phyloP scores from a whole-genome alignment of 2,888 invertebrate genomes.

The Taphrorychus bicolor region DNA sequence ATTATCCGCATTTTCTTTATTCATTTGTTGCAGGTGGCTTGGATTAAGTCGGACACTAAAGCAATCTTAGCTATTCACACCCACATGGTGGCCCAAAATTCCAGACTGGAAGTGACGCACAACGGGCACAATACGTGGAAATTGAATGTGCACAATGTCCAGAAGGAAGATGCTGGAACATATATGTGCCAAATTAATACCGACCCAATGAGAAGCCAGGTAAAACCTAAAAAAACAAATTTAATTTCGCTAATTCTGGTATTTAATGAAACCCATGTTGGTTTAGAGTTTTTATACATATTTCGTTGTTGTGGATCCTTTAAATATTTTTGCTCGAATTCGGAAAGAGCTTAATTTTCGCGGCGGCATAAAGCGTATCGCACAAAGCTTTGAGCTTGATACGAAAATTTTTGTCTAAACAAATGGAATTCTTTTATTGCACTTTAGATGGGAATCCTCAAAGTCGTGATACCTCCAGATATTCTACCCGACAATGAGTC shows the following conservation, averaged over 20 bases:
- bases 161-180: constrained; percentile 89
- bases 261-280: constrained; percentile 22
- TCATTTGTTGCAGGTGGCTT: constrained; percentile 75
- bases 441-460: constrained; percentile 80
- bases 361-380: constrained; percentile 25
- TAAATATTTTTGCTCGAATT: constrained; percentile 28
- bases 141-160: constrained; percentile 87
- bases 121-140: constrained; percentile 95
- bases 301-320: constrained; percentile 22
- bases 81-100: constrained; percentile 88
- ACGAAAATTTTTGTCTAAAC: constrained; percentile 12
- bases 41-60: constrained; percentile 91
- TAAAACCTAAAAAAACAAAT: constrained; percentile 53
- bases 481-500: constrained; percentile 78
- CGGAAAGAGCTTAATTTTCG: constrained; percentile 37
- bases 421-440: not conserved
- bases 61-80: constrained; percentile 89
- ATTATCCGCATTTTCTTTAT: not conserved
- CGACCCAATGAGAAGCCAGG: constrained; percentile 89
- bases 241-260: constrained; percentile 22
- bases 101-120: constrained; percentile 85
- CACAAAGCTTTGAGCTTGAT: constrained; percentile 27
- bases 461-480: constrained; percentile 88
- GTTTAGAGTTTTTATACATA: constrained; percentile 18
- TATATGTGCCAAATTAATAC: constrained; percentile 97